Base-by-base conservation (phyloP, 2,113 vertebrate species). In the Leptocoma aspasia region DNA sequence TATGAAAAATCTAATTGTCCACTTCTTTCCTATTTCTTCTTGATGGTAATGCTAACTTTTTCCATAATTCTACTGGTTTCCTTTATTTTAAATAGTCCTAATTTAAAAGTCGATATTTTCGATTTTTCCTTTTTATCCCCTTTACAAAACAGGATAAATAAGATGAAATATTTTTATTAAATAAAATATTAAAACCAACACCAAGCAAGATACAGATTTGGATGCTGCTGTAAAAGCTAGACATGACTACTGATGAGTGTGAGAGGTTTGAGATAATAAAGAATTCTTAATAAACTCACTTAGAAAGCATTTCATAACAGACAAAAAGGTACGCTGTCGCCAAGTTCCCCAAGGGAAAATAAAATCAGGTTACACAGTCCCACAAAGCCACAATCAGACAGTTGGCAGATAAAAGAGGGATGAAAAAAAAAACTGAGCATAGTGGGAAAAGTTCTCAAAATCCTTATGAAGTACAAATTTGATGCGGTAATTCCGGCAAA, bases 291-390 rank as follows among this genome's bases (percentile, higher is more conserved):
- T 31, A 6, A 82, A 60, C 57, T 31, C 30, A 26, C 20, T 88
- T 41, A 37, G 5, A 77, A 92, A 39, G 33, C 17, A 61, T 19
- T 41, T 50, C 8, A 77, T 27, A 14, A 78, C 53, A 61, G 28
- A 35, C 2, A 9, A 52, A 72, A 45, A 93, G 4, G 19, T 22
- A 18, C 1, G 0, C 4, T 23, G 42, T 26, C 15, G 21, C 21
- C 11, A 56, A 0, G 23, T 15, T 80, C 18, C 14, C 6, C 28
- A 42, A 16, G 8, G 8, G 11, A 59, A 73, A 89, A 65, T 23
- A 47, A 86, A 82, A 81, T 22, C 39, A 71, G 13, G 33, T 89
- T 66, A 50, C 8, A 18, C 3, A 37, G 31, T 30, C 83, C 50
- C 50, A 70, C 45, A 73, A 45, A 63, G 45, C 21, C 49, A 69